These are phyloP conservation scores for Agapornis roseicollis DNA, from an alignment of 2,113 vertebrate genomes.

Conservation along the genomic window DNA sequence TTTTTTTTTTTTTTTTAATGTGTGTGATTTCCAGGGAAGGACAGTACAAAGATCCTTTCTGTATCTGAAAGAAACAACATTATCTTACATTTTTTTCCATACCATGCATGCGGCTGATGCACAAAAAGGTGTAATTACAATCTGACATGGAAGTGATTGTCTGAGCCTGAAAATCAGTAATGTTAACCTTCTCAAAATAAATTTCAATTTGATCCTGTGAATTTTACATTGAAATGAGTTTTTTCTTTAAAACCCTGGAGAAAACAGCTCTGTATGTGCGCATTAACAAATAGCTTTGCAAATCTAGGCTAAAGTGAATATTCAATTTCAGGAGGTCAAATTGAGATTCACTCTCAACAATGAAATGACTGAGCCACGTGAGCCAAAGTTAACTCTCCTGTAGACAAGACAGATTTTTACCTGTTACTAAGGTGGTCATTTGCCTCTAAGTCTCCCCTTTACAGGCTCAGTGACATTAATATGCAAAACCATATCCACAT, in stretches of 20 bases:
- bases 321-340: conserved; percentile 89
- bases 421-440: background rate
- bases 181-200: conserved; percentile 76
- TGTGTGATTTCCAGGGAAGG: conserved; percentile 44
- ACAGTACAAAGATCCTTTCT: conserved; percentile 73
- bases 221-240: conserved; percentile 84
- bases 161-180: conserved; percentile 73
- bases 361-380: conserved; percentile 51
- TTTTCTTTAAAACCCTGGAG: conserved; percentile 84
- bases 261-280: conserved; percentile 78
- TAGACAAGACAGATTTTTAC: background rate
- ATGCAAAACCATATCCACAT: background rate
- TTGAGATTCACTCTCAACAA: conserved; percentile 77
- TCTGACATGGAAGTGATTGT: conserved; percentile 68
- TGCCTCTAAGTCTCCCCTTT: background rate
- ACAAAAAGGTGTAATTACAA: conserved; percentile 81
- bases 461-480: background rate
- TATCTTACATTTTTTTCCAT: conserved; percentile 60
- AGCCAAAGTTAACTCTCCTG: conserved; percentile 2
- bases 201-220: conserved; percentile 81
- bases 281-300: conserved; percentile 82
- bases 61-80: conserved; percentile 66
- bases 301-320: conserved; percentile 87
- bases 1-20: conserved; percentile 12
- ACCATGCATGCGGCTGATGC: conserved; percentile 67